A percentile compares a stretch with the other conserved stretches of the same genome.
Conservation (phyloP, 2,113 vertebrate species). For the Caranx melampygus region DNA sequence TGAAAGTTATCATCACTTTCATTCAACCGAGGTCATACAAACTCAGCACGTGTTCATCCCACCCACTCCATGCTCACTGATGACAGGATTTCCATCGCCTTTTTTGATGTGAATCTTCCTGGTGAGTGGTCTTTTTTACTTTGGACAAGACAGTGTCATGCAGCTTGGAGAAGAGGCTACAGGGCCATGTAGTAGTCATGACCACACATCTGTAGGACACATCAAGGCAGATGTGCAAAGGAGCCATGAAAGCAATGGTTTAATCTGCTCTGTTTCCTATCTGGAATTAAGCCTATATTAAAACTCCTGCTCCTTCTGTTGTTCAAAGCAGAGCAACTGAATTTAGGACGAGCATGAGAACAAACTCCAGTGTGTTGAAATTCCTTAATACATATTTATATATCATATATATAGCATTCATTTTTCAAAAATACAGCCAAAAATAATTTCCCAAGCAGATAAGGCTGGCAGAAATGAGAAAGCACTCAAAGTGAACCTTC, state of each 20-base stretch:
- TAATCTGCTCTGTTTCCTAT: background rate
- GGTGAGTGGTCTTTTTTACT: background rate
- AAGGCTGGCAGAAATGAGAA: slow-evolving; percentile 8
- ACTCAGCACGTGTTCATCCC: background rate
- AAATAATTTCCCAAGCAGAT: slow-evolving; percentile 25
- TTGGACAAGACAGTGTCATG: background rate
- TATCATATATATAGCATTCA: background rate
- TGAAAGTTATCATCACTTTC: background rate
- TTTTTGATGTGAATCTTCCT: background rate
- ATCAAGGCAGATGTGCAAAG: slow-evolving; percentile 40
- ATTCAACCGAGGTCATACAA: background rate
- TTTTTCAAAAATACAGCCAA: background rate
- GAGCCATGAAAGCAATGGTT: background rate
- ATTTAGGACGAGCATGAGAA: background rate
- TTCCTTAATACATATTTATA: background rate
- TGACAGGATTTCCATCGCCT: background rate
- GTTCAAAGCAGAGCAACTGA: background rate
- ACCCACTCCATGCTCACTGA: background rate
- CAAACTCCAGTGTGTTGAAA: background rate
- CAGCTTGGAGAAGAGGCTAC: slow-evolving; percentile 1
- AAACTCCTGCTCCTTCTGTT: background rate
- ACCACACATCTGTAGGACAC: slow-evolving; percentile 36
- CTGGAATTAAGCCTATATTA: background rate
- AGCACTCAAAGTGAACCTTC: slow-evolving; percentile 23
- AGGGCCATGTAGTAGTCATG: slow-evolving; percentile 18